These are phyloP conservation scores for Orthosia cruda DNA, from an alignment of 2,888 invertebrate species.

Conservation along the genomic window DNA sequence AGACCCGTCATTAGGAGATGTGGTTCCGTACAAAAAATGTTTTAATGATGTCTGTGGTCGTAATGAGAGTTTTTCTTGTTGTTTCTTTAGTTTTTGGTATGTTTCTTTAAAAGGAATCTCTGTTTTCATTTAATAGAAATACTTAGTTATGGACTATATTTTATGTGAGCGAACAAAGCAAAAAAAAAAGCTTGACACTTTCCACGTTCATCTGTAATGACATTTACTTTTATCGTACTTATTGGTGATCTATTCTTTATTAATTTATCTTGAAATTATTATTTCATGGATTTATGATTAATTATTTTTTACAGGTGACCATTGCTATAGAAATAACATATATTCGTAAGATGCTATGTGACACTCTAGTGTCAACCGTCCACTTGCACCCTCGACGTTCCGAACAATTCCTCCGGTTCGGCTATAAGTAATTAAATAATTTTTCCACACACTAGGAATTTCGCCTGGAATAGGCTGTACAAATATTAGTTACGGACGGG, in stretches of 20 bases:
- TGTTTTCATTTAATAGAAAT: neutral
- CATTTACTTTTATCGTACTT: neutral
- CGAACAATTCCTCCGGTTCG: no score
- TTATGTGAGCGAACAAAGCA: neutral
- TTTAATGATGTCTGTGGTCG: slow-evolving; percentile 56
- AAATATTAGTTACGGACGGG: no score
- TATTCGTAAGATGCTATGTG: neutral
- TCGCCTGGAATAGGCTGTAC: no score
- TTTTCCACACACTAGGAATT: no score
- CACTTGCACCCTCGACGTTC: no score
- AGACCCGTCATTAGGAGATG: slow-evolving; percentile 56
- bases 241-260: neutral
- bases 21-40: slow-evolving; percentile 73
- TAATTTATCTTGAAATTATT: neutral
- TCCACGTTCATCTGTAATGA: neutral
- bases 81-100: slow-evolving; percentile 19
- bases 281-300: neutral
- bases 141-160: neutral
- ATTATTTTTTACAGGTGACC: neutral
- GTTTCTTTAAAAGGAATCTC: slow-evolving; percentile 13
- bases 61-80: slow-evolving; percentile 52
- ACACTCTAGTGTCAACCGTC: no score
- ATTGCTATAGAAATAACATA: neutral
- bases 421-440: no score
- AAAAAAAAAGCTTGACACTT: neutral